A percentile compares a stretch with the other conserved stretches of the same genome.
Evolutionary conservation across 2,888 invertebrate species (phyloP).

Genomic region (Mythimna loreyi): DNA sequence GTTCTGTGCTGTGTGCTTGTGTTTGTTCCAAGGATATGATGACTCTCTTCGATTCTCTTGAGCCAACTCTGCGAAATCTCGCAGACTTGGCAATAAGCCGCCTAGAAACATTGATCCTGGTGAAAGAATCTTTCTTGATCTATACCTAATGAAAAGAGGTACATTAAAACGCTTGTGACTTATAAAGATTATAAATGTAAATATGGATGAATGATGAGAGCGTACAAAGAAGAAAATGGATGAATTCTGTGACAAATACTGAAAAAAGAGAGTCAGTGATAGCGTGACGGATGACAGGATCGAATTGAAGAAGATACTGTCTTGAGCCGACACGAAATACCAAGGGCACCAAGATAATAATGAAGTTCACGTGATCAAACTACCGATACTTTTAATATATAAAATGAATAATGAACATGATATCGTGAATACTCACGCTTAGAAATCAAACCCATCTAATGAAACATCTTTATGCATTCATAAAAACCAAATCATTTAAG

Average conservation of each 20-base stretch:
- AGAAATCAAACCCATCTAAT: neutral
- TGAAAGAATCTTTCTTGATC: neutral
- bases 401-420: neutral
- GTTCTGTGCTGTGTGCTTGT: too few relatives aligned
- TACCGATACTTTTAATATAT: neutral
- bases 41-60: too few relatives aligned
- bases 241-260: too few relatives aligned
- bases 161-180: neutral
- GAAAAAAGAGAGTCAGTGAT: neutral
- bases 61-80: too few relatives aligned
- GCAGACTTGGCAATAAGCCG: too few relatives aligned
- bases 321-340: neutral
- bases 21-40: too few relatives aligned
- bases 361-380: neutral
- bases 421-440: slow-evolving; percentile 2
- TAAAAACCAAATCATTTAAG: slow-evolving; percentile 8
- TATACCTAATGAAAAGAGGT: neutral
- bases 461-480: slow-evolving; percentile 1
- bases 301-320: neutral
- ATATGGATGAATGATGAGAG: neutral
- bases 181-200: too few relatives aligned
- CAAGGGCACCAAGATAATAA: neutral
- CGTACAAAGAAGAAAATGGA: neutral
- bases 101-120: too few relatives aligned
- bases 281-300: neutral